phyloP scores from a whole-genome alignment of 2,113 vertebrate genomes.

The Pseudopipra pipra region DNA sequence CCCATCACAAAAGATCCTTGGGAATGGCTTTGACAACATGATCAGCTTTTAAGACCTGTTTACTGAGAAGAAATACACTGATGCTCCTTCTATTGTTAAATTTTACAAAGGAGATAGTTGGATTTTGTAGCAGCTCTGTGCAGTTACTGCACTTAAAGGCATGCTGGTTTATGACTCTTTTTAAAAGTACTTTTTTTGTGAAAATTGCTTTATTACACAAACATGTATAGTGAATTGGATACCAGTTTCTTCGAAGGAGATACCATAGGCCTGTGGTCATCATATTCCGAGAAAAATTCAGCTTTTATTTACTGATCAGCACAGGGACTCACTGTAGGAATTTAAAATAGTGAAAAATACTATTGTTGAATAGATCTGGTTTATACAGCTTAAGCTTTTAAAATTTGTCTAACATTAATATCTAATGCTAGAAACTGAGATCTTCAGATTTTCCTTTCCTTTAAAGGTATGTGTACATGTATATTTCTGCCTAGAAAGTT shows the following conservation, averaged over 20 bases:
- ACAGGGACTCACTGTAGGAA: background rate
- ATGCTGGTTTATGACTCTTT: background rate
- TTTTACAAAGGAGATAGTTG: background rate
- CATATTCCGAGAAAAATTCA: background rate
- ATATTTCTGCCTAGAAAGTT: background rate
- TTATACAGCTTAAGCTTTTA: background rate
- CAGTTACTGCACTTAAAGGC: background rate
- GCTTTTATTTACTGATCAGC: background rate
- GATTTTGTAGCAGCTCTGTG: background rate
- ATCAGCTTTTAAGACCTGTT: background rate
- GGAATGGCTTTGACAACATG: background rate
- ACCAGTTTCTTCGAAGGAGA: background rate
- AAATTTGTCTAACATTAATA: background rate
- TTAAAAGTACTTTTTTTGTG: background rate
- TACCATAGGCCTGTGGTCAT: background rate
- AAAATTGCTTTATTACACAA: background rate
- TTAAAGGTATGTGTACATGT: background rate
- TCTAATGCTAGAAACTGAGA: background rate
- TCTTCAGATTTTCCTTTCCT: background rate
- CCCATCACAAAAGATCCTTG: background rate
- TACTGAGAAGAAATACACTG: background rate
- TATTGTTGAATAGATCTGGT: background rate
- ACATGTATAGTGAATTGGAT: background rate
- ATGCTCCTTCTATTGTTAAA: background rate
- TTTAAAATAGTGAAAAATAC: background rate